A percentile compares a stretch with the other conserved stretches of the same genome.
Conservation (phyloP, 2,113 vertebrate species). For the Fregata magnificens region DNA sequence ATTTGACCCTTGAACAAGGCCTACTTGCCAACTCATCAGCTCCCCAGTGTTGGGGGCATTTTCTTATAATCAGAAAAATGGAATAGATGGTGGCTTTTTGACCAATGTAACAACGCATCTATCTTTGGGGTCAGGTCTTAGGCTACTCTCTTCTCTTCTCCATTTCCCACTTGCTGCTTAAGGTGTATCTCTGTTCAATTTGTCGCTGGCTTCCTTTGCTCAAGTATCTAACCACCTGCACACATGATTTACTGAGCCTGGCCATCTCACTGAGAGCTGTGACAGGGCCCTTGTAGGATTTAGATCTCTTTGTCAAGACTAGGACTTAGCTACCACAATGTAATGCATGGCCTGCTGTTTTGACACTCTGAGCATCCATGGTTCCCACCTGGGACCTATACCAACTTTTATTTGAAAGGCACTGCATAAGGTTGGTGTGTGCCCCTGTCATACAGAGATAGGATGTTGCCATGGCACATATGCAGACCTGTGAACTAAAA, state of each 20-base stretch:
- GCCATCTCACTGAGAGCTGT: not conserved
- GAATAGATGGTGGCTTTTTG: not conserved
- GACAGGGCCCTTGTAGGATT: not conserved
- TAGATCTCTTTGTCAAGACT: not conserved
- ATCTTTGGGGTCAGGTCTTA: not conserved
- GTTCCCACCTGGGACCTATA: not conserved
- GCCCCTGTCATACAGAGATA: not conserved
- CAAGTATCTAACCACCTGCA: too few relatives aligned
- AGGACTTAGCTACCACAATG: not conserved
- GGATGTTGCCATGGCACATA: not conserved
- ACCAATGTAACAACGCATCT: not conserved
- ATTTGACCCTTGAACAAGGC: not conserved
- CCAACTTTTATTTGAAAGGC: not conserved
- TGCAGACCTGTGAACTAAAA: not conserved
- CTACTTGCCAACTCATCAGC: not conserved
- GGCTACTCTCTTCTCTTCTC: not conserved
- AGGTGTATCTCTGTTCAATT: not conserved
- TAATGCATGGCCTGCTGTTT: not conserved
- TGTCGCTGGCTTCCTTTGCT: not conserved
- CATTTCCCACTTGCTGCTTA: not conserved
- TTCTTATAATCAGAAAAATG: not conserved
- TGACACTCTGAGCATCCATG: not conserved
- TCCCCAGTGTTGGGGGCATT: not conserved
- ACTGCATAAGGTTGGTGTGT: not conserved
- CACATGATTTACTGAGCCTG: not conserved